Evolutionary conservation across 2,797 vertebrate species (phyloP).

Genomic region (Decapterus maruadsi): DNA sequence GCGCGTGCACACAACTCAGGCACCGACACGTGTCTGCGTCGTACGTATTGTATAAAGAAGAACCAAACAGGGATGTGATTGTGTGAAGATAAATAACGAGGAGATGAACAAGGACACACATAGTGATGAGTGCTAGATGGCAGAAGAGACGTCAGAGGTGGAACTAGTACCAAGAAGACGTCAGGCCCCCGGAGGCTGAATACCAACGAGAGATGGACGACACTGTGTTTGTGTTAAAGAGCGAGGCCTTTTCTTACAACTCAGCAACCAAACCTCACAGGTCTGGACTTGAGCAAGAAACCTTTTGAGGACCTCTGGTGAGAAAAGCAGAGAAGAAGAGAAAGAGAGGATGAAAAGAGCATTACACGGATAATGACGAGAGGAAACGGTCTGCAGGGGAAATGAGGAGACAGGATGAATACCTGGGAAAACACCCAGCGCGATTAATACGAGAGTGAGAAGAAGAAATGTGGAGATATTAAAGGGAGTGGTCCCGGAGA

Average conservation of each 20-base stretch:
- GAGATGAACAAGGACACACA: conserved; percentile 3
- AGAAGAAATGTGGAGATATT: conserved; percentile 20
- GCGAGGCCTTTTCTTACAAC: conserved; percentile 4
- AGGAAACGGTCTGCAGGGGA: conserved; percentile 13
- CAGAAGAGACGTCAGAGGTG: background rate
- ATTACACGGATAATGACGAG: conserved; percentile 9
- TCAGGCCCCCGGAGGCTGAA: conserved; percentile 19
- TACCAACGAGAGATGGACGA: conserved; percentile 23
- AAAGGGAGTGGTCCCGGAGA: conserved; percentile 46
- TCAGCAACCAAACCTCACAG: conserved; percentile 29
- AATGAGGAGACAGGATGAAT: conserved; percentile 6
- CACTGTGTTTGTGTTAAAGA: conserved; percentile 5
- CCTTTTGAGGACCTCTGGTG: conserved; percentile 1
- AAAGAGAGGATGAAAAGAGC: background rate
- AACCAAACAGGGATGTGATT: conserved; percentile 40
- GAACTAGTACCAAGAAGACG: conserved; percentile 11
- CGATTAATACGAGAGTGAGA: conserved; percentile 29
- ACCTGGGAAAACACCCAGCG: background rate
- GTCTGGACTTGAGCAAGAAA: conserved; percentile 51
- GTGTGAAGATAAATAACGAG: conserved; percentile 33
- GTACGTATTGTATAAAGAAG: conserved; percentile 36
- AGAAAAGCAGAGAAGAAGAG: background rate
- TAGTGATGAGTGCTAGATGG: background rate
- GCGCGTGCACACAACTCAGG: background rate
- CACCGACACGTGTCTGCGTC: background rate